These are phyloP conservation scores for Felis catus DNA, from an alignment of 2,113 vertebrate genomes.

Conservation along the genomic window F.catus_Fca126_mat1.0 CM031414.1:127485501-127486000, in stretches of 20 bases:
- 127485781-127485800: background rate
- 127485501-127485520: background rate
- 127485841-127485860: background rate
- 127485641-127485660: background rate
- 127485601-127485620: no score
- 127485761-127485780: background rate
- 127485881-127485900: background rate
- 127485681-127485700: fast-evolving
- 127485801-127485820: background rate
- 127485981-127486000: background rate
- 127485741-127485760: background rate
- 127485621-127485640: background rate
- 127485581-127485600: background rate
- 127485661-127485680: background rate
- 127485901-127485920: background rate
- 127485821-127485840: background rate
- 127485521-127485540: background rate
- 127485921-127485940: background rate
- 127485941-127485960: background rate
- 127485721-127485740: background rate
- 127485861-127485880: background rate
- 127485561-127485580: background rate
- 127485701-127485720: background rate
- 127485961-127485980: background rate
- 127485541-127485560: background rate